phyloP scores from a whole-genome alignment of 2,113 vertebrate genomes.

The Pseudorasbora parva region DNA sequence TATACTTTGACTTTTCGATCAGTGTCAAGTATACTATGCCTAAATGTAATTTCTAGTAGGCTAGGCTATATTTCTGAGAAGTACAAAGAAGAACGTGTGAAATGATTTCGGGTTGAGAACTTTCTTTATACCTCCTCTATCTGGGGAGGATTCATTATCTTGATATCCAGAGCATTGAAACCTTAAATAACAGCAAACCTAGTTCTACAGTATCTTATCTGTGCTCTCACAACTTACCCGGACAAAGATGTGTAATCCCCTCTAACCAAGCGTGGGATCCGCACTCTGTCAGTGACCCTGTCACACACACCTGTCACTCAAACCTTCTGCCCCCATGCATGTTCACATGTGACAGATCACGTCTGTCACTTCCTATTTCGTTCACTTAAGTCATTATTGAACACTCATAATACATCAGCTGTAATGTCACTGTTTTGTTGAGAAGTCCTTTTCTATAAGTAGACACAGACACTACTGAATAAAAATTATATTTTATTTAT shows the following conservation, averaged over 20 bases:
- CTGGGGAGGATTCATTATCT: neutral
- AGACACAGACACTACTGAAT: neutral
- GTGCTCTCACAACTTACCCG: neutral
- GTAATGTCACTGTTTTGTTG: neutral
- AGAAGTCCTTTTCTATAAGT: neutral
- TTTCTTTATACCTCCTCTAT: neutral
- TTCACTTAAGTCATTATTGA: slow-evolving; percentile 3
- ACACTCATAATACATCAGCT: neutral
- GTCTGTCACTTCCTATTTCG: slow-evolving; percentile 39
- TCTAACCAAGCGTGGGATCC: neutral
- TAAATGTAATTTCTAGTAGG: too few species aligned
- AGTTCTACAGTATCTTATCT: neutral
- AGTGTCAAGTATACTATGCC: too few species aligned
- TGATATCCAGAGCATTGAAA: neutral
- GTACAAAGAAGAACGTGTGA: too few species aligned
- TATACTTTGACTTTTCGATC: too few species aligned
- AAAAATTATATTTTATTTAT: slow-evolving; percentile 13
- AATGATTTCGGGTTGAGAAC: slow-evolving; percentile 1
- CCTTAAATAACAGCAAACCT: neutral
- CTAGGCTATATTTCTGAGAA: too few species aligned
- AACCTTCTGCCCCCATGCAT: neutral
- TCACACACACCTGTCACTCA: slow-evolving; percentile 41
- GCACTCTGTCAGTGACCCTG: neutral
- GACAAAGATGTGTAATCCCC: neutral
- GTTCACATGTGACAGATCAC: slow-evolving; percentile 1